Evolutionary conservation across 1,140 invertebrate genomes (phyloP), one percentile per base, ranked within the genome.

Genomic region (Holotrichia oblita): DNA sequence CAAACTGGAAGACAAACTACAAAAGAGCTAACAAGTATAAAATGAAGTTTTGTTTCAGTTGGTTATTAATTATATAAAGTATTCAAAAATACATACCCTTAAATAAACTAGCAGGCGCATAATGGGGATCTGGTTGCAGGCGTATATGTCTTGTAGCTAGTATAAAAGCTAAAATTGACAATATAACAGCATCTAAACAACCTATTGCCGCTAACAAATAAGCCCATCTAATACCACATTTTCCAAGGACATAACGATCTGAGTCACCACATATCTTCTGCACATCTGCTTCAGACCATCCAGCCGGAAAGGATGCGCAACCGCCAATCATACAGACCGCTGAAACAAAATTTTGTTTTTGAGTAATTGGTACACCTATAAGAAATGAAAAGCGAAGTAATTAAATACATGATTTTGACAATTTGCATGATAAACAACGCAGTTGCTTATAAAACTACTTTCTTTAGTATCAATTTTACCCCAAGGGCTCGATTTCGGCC

Each of bases 201-300:
- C 94, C 94, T 73, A 99, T 97, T 73, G 97, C 94, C 12, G 97
- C 97, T 78, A 99, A 89, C 7, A 98, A 91, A 88, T 97, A 98
- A 0, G 97, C 97, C 98, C 98, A 99, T 81, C 97, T 91, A 17
- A 99, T 91, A 44, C 93, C 93, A 86, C 98, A 99, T 9, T 93
- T 90, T 55, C 94, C 94, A 81, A 93, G 89, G 83, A 91, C 89
- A 85, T 94, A 98, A 41, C 91, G 91, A 81, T 91, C 92, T 0
- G 96, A 93, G 10, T 92, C 90, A 0, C 97, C 97, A 85, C 98
- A 99, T 0, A 98, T 94, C 80, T 93, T 91, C 75, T 93, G 91
- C 8, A 99, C 95, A 78, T 92, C 88, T 0, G 92, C 89, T 12
- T 96, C 92, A 84, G 96, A 93, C 97, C 97, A 99, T 7, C 96